Evolutionary conservation across 2,797 vertebrate genomes (phyloP).

Genomic region (Melanotaenia nigrans): DNA sequence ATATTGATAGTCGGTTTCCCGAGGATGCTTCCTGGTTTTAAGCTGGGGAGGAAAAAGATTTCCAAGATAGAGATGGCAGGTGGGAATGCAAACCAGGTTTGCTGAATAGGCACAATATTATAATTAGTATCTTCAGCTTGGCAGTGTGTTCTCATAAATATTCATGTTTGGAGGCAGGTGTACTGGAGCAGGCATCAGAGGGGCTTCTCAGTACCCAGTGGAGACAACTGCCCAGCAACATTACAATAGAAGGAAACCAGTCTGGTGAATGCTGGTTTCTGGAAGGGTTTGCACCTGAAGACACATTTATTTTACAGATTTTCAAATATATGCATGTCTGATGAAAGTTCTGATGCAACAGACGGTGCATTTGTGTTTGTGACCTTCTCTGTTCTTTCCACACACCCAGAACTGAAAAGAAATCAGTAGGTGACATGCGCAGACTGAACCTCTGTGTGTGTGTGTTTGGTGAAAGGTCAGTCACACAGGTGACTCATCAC

Average conservation of each 20-base stretch:
- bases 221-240: slow-evolving; percentile 47
- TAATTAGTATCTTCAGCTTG: slow-evolving; percentile 67
- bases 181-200: slow-evolving; percentile 48
- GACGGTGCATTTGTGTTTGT: slow-evolving; percentile 15
- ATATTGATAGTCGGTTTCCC: slow-evolving; percentile 56
- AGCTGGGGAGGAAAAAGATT: slow-evolving; percentile 40
- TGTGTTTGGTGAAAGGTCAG: slow-evolving; percentile 40
- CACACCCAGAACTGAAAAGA: slow-evolving; percentile 10
- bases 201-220: slow-evolving; percentile 39
- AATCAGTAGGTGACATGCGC: slow-evolving; percentile 12
- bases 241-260: slow-evolving; percentile 36
- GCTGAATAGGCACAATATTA: slow-evolving; percentile 67
- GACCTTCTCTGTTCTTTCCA: slow-evolving; percentile 23
- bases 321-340: neutral
- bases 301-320: slow-evolving; percentile 8
- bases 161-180: slow-evolving; percentile 63
- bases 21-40: slow-evolving; percentile 43
- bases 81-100: slow-evolving; percentile 54
- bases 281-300: slow-evolving; percentile 17
- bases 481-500: slow-evolving; percentile 33
- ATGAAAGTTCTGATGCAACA: slow-evolving; percentile 5
- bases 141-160: slow-evolving; percentile 66
- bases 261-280: slow-evolving; percentile 28
- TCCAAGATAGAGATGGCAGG: slow-evolving; percentile 52
- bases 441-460: neutral